Evolutionary conservation across 2,888 invertebrate genomes (phyloP).

Genomic region (Priapulus caudatus): DNA sequence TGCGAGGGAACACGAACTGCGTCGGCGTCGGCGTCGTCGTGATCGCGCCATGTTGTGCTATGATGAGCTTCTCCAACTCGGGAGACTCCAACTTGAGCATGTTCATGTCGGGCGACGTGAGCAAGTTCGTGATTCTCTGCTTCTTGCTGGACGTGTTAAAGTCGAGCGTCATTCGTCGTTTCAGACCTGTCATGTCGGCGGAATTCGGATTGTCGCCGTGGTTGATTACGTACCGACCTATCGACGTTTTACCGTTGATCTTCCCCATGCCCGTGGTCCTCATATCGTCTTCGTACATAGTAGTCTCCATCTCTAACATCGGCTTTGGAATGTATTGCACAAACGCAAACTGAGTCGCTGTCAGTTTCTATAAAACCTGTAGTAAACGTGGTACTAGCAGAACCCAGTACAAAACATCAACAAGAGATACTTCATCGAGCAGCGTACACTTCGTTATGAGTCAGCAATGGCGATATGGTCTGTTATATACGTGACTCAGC

Average conservation of each 20-base stretch:
- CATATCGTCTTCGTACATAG: conserved; percentile 49
- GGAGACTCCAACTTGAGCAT: conserved; percentile 75
- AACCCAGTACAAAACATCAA: not conserved
- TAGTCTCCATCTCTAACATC: conserved; percentile 48
- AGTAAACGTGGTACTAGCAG: not conserved
- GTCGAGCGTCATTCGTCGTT: conserved; percentile 65
- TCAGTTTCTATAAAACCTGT: not conserved
- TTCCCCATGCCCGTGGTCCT: conserved; percentile 12
- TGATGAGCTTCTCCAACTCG: conserved; percentile 76
- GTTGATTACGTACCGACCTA: too few species aligned
- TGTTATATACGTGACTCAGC: too few species aligned
- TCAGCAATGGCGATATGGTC: conserved; percentile 3
- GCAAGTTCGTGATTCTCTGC: conserved; percentile 42
- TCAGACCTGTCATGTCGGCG: conserved; percentile 49
- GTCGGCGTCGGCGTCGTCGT: conserved; percentile 28
- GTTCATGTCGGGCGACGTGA: conserved; percentile 57
- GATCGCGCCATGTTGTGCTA: conserved; percentile 41
- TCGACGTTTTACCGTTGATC: not conserved
- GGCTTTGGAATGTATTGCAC: too few species aligned
- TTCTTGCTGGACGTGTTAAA: conserved; percentile 44
- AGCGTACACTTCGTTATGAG: not conserved
- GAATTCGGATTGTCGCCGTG: conserved; percentile 9
- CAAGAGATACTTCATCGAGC: not conserved
- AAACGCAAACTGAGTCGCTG: too few species aligned
- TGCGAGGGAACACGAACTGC: conserved; percentile 36